Percentiles rank a stretch among this genome's conserved stretches.
Evolutionary conservation across 2,888 invertebrate species (phyloP).

Genomic region (Pseudococcus longispinus): DNA sequence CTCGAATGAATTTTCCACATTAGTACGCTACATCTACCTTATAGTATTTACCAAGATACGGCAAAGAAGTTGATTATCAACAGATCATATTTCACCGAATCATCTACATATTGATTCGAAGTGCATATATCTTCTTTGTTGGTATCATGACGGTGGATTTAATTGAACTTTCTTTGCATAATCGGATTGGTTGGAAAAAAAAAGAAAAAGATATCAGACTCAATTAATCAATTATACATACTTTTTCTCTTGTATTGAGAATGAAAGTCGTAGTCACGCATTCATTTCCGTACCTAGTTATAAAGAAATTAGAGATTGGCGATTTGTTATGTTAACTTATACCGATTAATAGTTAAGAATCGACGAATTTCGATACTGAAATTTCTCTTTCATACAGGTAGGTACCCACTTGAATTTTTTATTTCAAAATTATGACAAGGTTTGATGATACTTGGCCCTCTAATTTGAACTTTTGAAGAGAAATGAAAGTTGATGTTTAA

Average conservation of each 20-base stretch:
- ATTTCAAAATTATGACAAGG: not conserved
- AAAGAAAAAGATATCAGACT: not conserved
- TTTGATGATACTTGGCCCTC: not conserved
- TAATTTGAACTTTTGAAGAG: too few relatives aligned
- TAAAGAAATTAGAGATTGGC: slow-evolving; percentile 24
- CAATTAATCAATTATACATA: slow-evolving; percentile 34
- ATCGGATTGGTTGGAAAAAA: not conserved
- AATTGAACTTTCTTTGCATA: slow-evolving; percentile 19
- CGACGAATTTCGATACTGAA: not conserved
- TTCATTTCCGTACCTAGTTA: slow-evolving; percentile 6
- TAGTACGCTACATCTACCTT: not conserved
- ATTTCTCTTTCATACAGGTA: not conserved
- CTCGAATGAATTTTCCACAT: not conserved
- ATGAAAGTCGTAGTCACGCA: slow-evolving; percentile 27
- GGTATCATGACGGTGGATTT: slow-evolving; percentile 1
- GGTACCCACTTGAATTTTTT: not conserved
- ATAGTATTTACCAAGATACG: not conserved
- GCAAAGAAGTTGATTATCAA: not conserved
- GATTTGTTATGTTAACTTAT: slow-evolving; percentile 31
- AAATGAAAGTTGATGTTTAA: too few relatives aligned
- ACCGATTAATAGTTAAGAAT: slow-evolving; percentile 5
- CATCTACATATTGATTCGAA: not conserved
- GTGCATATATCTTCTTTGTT: not conserved
- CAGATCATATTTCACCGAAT: slow-evolving; percentile 10
- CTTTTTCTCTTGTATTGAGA: slow-evolving; percentile 8